These are phyloP conservation scores for Meriones psammophilus DNA, from an alignment of 2,797 vertebrate genomes.

Conservation along the genomic window DNA sequence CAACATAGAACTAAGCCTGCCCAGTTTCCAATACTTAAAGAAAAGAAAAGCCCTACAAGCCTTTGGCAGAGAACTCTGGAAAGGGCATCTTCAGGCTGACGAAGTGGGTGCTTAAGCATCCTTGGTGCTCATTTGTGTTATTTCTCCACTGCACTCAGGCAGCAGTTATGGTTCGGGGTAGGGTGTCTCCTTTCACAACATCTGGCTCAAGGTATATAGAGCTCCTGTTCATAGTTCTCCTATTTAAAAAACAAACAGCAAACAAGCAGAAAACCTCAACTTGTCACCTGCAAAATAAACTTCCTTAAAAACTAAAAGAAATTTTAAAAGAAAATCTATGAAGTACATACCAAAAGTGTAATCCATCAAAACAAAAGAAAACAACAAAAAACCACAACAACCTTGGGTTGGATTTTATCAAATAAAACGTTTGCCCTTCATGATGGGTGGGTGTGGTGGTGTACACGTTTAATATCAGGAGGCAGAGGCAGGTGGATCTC, in stretches of 20 bases:
- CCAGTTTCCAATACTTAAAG: background rate
- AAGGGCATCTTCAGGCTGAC: background rate
- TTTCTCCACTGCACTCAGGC: background rate
- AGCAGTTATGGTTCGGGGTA: too few species aligned
- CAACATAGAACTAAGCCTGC: background rate
- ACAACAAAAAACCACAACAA: too few species aligned
- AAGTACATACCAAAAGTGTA: background rate
- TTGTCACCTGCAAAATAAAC: conserved; percentile 5
- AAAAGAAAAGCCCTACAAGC: background rate
- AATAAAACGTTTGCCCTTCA: background rate
- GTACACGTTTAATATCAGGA: background rate
- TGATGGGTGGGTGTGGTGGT: background rate
- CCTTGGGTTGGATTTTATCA: background rate
- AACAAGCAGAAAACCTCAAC: background rate
- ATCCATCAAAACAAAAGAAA: background rate
- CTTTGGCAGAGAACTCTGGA: background rate
- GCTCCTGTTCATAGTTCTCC: background rate
- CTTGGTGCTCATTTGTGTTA: background rate
- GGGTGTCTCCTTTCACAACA: background rate
- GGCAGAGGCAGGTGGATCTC: background rate
- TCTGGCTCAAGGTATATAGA: background rate
- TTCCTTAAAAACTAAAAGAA: conserved; percentile 44
- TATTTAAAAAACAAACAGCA: conserved; percentile 5
- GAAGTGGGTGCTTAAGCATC: background rate
- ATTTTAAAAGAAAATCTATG: conserved; percentile 15